A percentile compares a stretch with the other conserved stretches of the same genome.
phyloP scores from a whole-genome alignment of 1,140 invertebrate species.

The Diorhabda carinulata region DNA sequence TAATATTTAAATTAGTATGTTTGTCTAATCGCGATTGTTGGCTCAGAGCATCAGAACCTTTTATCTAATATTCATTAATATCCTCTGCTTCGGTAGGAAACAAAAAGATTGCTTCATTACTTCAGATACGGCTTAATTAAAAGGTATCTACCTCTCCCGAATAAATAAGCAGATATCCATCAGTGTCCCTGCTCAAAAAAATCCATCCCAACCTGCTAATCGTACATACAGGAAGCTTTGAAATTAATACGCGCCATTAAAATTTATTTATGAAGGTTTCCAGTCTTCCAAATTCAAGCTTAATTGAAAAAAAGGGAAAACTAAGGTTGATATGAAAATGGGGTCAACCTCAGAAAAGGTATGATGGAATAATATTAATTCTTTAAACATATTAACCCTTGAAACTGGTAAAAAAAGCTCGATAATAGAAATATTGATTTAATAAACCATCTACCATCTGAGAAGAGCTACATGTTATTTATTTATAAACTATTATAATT shows the following conservation, averaged over 20 bases:
- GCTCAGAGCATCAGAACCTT: not conserved
- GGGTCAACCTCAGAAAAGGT: not conserved
- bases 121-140: constrained; percentile 2
- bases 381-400: no score
- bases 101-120: constrained; percentile 2
- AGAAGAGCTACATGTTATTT: no score
- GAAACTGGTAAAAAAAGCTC: no score
- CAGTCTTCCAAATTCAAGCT: not conserved
- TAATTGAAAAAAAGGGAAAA: not conserved
- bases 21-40: not conserved
- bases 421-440: no score
- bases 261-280: constrained; percentile 3
- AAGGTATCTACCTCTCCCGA: not conserved
- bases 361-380: not conserved
- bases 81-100: not conserved
- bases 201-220: constrained; percentile 1
- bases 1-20: not conserved
- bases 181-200: constrained; percentile 1
- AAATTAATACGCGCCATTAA: constrained; percentile 2
- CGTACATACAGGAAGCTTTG: constrained; percentile 1
- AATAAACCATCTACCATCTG: no score
- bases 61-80: not conserved
- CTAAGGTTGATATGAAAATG: not conserved
- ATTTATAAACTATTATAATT: no score
- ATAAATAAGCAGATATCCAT: constrained; percentile 2